Conservation (phyloP, 2,113 vertebrate species). For the Gallinago paraguaiae region DNA sequence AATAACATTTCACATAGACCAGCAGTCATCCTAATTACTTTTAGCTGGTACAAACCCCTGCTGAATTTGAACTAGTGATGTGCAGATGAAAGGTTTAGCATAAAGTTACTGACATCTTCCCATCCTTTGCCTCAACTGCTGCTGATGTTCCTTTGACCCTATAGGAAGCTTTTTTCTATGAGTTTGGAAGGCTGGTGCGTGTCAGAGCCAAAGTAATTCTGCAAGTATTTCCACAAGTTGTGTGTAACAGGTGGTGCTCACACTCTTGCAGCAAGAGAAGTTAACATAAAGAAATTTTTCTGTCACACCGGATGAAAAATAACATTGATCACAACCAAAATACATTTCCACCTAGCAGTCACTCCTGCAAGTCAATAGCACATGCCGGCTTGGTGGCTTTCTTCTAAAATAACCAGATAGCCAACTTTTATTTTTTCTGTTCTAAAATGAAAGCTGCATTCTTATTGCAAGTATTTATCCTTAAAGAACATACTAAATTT, state of each 20-base stretch:
- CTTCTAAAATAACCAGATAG: background rate
- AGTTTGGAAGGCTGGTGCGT: background rate
- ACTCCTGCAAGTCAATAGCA: background rate
- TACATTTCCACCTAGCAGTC: background rate
- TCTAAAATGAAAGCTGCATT: background rate
- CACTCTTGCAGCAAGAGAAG: background rate
- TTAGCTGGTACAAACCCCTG: background rate
- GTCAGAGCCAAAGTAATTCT: background rate
- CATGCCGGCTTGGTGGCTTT: fast-evolving
- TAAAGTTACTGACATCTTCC: background rate
- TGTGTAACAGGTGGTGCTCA: background rate
- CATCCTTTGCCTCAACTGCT: background rate
- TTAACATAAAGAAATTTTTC: background rate
- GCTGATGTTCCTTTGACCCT: background rate
- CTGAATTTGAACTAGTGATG: background rate
- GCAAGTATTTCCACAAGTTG: background rate
- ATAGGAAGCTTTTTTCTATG: background rate
- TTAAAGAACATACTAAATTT: background rate
- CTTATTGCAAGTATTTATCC: background rate
- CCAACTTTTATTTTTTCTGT: background rate
- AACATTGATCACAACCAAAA: background rate
- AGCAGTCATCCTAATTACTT: background rate
- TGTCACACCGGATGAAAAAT: background rate
- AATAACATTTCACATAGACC: background rate
- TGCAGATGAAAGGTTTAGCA: background rate